Percentiles rank a stretch among this genome's conserved stretches.
phyloP scores from a whole-genome alignment of 2,797 vertebrate species.

The Meriones psammophilus region DNA sequence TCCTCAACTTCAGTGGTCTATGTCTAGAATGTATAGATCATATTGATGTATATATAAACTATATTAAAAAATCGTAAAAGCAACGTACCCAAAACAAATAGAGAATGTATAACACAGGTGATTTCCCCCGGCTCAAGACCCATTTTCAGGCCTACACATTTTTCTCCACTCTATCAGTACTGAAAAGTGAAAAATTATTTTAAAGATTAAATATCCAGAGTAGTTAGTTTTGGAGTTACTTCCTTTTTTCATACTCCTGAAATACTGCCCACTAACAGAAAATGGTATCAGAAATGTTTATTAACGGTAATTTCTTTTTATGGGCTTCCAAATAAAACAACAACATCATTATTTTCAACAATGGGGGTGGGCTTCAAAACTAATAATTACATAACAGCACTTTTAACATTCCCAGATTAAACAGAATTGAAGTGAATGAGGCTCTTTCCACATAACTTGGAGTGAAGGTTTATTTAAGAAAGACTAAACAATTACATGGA shows the following conservation, averaged over 20 bases:
- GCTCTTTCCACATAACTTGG: slow-evolving; percentile 71
- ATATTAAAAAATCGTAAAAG: slow-evolving; percentile 56
- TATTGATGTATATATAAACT: background rate
- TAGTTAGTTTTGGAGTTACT: slow-evolving; percentile 46
- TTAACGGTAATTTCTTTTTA: slow-evolving; percentile 63
- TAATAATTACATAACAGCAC: slow-evolving; percentile 21
- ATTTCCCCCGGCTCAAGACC: background rate
- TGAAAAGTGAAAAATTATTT: slow-evolving; percentile 31
- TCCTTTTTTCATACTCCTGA: slow-evolving; percentile 47
- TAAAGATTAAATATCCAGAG: slow-evolving; percentile 32
- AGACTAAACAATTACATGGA: slow-evolving; percentile 78
- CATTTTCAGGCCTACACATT: background rate
- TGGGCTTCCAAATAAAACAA: slow-evolving; percentile 63
- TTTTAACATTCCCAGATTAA: slow-evolving; percentile 25
- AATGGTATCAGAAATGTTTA: slow-evolving; percentile 72
- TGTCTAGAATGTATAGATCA: background rate
- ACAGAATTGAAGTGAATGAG: slow-evolving; percentile 67
- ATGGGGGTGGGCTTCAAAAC: background rate
- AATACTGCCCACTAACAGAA: slow-evolving; percentile 70
- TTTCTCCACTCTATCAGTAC: background rate
- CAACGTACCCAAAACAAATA: slow-evolving; percentile 18
- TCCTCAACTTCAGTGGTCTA: slow-evolving; percentile 32
- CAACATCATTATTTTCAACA: slow-evolving; percentile 34
- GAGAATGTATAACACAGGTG: background rate
- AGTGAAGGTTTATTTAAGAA: slow-evolving; percentile 82